Conservation (phyloP, 2,113 vertebrate species). For the Eretmochelys imbricata region DNA sequence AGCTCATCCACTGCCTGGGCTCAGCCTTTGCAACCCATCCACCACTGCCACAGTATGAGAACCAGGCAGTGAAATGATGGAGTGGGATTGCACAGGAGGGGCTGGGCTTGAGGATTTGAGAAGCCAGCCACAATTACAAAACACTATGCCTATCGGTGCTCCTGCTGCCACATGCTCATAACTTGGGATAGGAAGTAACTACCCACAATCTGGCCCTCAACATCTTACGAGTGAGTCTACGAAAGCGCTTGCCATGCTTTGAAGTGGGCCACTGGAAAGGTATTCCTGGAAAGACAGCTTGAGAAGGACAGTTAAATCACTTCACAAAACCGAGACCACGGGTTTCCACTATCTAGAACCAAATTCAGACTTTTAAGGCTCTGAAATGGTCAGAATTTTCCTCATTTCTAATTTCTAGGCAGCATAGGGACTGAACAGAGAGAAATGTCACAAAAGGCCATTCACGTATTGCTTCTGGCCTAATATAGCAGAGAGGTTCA, state of each 20-base stretch:
- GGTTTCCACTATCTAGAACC: neutral
- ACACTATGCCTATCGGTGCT: neutral
- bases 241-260: neutral
- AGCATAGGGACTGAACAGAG: fast-evolving
- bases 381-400: neutral
- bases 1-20: neutral
- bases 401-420: neutral
- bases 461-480: neutral
- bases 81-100: neutral
- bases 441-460: fast-evolving
- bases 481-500: neutral
- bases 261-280: neutral
- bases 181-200: neutral
- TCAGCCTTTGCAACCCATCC: neutral
- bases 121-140: neutral
- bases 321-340: neutral
- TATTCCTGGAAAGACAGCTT: neutral
- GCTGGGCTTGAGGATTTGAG: neutral
- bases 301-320: neutral
- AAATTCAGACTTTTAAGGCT: neutral
- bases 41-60: neutral
- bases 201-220: neutral
- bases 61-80: neutral
- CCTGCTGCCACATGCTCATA: neutral
- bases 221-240: neutral